A percentile compares a stretch with the other conserved stretches of the same genome.
phyloP scores from a whole-genome alignment of 2,113 vertebrate genomes.

The Empidonax alnorum region DNA sequence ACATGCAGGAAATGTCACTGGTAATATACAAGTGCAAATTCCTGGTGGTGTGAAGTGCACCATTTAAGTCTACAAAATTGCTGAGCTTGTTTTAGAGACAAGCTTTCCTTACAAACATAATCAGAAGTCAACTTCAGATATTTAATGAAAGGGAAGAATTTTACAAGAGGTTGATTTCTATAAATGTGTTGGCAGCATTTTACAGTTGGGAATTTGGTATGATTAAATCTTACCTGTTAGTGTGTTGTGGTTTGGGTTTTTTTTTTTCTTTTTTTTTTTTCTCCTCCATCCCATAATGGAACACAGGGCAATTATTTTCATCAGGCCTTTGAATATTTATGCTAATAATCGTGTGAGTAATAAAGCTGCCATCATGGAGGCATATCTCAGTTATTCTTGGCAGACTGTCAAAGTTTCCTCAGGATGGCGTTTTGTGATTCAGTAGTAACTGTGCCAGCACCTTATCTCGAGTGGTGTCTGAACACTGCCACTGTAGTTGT shows the following conservation, averaged over 20 bases:
- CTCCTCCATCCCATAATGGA: neutral
- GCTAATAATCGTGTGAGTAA: neutral
- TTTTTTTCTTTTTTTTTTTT: neutral
- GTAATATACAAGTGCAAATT: neutral
- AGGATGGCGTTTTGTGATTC: neutral
- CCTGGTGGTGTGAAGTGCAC: neutral
- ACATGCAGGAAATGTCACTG: neutral
- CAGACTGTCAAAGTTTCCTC: slow-evolving; percentile 4
- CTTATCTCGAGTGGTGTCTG: neutral
- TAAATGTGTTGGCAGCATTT: neutral
- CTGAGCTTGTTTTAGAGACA: neutral
- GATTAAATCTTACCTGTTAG: neutral
- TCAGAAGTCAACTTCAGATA: neutral
- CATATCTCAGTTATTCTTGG: slow-evolving; percentile 43
- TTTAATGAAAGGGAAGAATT: neutral
- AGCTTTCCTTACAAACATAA: neutral
- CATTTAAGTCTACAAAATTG: neutral
- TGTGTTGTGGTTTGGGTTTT: neutral
- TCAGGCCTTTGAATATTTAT: neutral
- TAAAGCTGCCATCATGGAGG: neutral
- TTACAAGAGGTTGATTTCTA: neutral
- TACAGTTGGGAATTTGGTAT: neutral
- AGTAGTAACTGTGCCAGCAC: neutral
- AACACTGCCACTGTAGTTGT: neutral
- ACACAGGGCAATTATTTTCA: neutral